Evolutionary conservation across 2,888 invertebrate genomes (phyloP).

Genomic region (Pandemis heparana): DNA sequence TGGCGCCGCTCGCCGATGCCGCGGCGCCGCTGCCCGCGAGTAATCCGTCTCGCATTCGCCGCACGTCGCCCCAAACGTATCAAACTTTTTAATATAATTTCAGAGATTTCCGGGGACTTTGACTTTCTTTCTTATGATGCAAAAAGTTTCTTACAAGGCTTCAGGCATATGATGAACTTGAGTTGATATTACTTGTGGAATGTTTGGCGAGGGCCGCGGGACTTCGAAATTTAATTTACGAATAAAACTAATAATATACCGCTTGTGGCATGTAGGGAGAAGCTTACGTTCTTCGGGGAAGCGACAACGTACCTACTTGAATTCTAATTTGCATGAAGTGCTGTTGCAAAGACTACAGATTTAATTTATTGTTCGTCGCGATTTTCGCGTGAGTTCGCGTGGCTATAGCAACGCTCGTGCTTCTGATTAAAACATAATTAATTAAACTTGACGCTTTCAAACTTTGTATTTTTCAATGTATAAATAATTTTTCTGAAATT

Average conservation of each 20-base stretch:
- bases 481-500: not conserved
- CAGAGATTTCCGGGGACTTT: constrained; percentile 36
- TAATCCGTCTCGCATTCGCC: constrained; percentile 3
- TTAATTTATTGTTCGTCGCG: constrained; percentile 30
- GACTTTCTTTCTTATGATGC: constrained; percentile 39
- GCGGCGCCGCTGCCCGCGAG: not conserved
- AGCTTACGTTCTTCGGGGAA: constrained; percentile 1
- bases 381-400: constrained; percentile 19
- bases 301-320: not conserved
- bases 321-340: constrained; percentile 27
- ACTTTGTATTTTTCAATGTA: not conserved
- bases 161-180: constrained; percentile 37
- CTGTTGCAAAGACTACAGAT: constrained; percentile 28
- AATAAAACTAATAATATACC: constrained; percentile 37
- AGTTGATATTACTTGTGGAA: constrained; percentile 34
- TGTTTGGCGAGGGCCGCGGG: constrained; percentile 23
- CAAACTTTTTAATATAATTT: constrained; percentile 43
- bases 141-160: constrained; percentile 38
- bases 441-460: not conserved
- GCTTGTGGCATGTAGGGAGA: constrained; percentile 15
- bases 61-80: constrained; percentile 34
- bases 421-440: not conserved
- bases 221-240: constrained; percentile 32
- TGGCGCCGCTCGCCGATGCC: not conserved
- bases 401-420: constrained; percentile 11